Conservation (phyloP, 2,888 invertebrate genomes). For the Autographa gamma region DNA sequence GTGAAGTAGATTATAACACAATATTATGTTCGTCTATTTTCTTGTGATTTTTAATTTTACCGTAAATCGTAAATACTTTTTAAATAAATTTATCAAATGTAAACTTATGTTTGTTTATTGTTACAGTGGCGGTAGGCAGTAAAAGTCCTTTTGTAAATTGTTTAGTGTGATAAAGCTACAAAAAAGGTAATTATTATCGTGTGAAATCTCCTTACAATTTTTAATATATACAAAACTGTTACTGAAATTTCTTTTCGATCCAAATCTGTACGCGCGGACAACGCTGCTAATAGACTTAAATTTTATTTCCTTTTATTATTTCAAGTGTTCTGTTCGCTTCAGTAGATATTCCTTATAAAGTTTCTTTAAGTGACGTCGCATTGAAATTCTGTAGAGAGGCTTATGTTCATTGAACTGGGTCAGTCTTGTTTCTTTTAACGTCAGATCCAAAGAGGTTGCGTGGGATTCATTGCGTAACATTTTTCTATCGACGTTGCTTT, state of each 20-base stretch:
- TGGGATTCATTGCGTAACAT: conserved; percentile 14
- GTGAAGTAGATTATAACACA: no score
- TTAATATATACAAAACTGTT: conserved; percentile 25
- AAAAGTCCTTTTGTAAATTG: no score
- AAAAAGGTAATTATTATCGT: background rate
- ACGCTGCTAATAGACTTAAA: conserved; percentile 42
- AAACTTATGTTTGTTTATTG: no score
- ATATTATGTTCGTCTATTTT: no score
- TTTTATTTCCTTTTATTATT: conserved; percentile 48
- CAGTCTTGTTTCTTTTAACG: conserved; percentile 54
- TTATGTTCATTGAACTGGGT: conserved; percentile 56
- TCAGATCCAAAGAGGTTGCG: conserved; percentile 46
- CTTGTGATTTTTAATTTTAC: no score
- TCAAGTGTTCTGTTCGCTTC: conserved; percentile 27
- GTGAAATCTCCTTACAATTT: conserved; percentile 14
- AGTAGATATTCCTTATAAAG: conserved; percentile 55
- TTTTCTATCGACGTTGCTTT: conserved; percentile 16
- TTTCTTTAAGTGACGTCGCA: conserved; percentile 53
- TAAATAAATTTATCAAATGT: no score
- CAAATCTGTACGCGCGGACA: conserved; percentile 28
- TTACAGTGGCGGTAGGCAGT: no score
- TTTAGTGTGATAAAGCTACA: no score
- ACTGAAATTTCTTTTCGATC: conserved; percentile 29
- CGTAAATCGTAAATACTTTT: no score
- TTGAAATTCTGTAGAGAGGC: conserved; percentile 57